phyloP scores from a whole-genome alignment of 2,113 vertebrate species.

The Lynx canadensis region DNA sequence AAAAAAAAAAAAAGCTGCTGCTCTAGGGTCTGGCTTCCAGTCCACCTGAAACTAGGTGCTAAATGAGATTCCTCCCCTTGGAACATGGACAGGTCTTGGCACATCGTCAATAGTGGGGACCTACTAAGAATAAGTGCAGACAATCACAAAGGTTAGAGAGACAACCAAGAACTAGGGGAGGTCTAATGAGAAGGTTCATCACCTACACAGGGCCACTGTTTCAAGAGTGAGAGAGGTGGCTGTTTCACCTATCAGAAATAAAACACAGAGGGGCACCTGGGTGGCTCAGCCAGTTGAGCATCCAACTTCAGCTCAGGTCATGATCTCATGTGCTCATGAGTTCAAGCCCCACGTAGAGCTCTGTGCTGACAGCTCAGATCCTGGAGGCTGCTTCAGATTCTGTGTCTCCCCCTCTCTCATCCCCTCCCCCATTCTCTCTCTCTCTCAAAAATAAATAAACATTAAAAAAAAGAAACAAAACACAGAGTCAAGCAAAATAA shows the following conservation, averaged over 20 bases:
- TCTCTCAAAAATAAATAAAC: too few relatives aligned
- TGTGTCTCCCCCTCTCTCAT: too few relatives aligned
- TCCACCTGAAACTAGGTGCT: neutral
- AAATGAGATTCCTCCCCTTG: neutral
- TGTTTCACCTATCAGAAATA: neutral
- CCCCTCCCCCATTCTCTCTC: too few relatives aligned
- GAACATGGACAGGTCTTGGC: neutral
- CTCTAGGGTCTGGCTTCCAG: neutral
- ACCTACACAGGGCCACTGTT: neutral
- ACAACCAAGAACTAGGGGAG: neutral
- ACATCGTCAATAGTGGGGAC: neutral
- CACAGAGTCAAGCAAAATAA: neutral
- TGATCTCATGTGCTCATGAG: too few relatives aligned
- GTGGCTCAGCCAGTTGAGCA: too few relatives aligned
- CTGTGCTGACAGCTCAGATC: too few relatives aligned
- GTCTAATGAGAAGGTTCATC: neutral
- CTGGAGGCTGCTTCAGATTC: too few relatives aligned
- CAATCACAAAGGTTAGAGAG: neutral
- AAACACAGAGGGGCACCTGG: too few relatives aligned
- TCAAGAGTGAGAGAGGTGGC: neutral
- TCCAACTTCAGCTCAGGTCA: too few relatives aligned
- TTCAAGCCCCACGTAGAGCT: too few relatives aligned
- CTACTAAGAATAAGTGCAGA: neutral
- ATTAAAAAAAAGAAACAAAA: neutral
- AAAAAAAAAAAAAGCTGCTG: neutral